Percentiles rank a stretch among this genome's conserved stretches.
Conservation (phyloP, 1,140 invertebrate genomes). For the Rhyzopertha dominica region DNA sequence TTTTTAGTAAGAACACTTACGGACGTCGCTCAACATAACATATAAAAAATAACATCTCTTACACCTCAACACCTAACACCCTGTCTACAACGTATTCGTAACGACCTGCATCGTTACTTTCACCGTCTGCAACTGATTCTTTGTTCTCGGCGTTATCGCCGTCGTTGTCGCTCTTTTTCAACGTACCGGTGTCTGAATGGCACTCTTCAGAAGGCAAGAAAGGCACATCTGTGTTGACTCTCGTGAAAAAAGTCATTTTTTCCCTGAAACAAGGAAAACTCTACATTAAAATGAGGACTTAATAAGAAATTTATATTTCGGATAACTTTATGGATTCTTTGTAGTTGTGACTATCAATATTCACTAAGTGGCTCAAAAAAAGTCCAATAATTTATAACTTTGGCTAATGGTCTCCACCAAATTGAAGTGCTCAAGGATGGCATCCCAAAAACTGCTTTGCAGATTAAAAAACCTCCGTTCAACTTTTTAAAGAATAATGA, state of each 20-base stretch:
- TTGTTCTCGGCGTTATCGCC: slow-evolving; percentile 19
- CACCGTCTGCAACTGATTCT: slow-evolving; percentile 15
- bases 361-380: no score
- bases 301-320: no score
- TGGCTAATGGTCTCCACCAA: no score
- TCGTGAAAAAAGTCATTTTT: slow-evolving; percentile 93
- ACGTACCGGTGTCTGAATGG: slow-evolving; percentile 22
- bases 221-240: slow-evolving; percentile 70
- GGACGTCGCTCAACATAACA: slow-evolving; percentile 5
- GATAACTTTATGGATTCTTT: no score
- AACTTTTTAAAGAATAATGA: no score
- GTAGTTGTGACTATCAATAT: no score
- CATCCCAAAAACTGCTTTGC: no score
- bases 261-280: slow-evolving; percentile 63
- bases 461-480: no score
- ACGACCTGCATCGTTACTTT: slow-evolving; percentile 36
- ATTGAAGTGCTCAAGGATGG: no score
- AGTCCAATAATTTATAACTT: no score
- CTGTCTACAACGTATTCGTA: slow-evolving; percentile 66
- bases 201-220: slow-evolving; percentile 65
- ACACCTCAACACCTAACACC: slow-evolving; percentile 64
- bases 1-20: slow-evolving; percentile 4
- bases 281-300: no score
- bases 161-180: slow-evolving; percentile 12
- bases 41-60: slow-evolving; percentile 25